Evolutionary conservation across 1,140 invertebrate species (phyloP).

Genomic region (Aphaenogaster ashmeadi): DNA sequence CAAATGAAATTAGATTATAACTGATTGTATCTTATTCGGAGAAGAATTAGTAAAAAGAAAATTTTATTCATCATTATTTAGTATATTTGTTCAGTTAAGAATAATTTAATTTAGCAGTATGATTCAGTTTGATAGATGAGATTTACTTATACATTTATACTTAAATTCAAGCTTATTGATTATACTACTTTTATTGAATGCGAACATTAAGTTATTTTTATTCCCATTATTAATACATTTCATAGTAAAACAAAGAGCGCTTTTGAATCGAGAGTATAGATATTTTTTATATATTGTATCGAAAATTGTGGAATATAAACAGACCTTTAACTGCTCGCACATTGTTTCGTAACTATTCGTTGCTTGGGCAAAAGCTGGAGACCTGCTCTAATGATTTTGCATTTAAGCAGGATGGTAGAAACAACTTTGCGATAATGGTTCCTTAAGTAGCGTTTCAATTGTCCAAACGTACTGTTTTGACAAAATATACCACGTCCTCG

Average conservation of each 20-base stretch:
- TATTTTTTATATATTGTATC: not conserved
- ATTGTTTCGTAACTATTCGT: constrained; percentile 15
- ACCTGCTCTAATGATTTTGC: constrained; percentile 46
- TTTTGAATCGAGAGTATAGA: not conserved
- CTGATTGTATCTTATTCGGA: not conserved
- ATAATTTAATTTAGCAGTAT: not conserved
- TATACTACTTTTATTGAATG: not conserved
- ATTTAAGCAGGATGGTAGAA: constrained; percentile 33
- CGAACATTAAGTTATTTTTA: not conserved
- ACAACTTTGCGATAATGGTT: constrained; percentile 52
- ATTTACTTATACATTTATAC: not conserved
- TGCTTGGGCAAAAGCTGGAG: constrained; percentile 7
- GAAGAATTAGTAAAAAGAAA: not conserved
- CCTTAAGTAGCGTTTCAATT: constrained; percentile 50
- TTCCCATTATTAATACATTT: not conserved
- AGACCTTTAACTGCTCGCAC: not conserved
- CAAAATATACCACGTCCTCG: not conserved
- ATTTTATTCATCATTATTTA: not conserved
- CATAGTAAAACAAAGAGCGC: not conserved
- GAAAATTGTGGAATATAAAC: not conserved
- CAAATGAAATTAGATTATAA: not conserved
- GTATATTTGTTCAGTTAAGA: not conserved
- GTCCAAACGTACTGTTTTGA: constrained; percentile 38
- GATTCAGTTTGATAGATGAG: not conserved
- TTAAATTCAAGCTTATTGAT: not conserved